Evolutionary conservation across 1,140 invertebrate genomes (phyloP), one percentile per base, ranked within the genome.

Genomic region (Musca domestica): DNA sequence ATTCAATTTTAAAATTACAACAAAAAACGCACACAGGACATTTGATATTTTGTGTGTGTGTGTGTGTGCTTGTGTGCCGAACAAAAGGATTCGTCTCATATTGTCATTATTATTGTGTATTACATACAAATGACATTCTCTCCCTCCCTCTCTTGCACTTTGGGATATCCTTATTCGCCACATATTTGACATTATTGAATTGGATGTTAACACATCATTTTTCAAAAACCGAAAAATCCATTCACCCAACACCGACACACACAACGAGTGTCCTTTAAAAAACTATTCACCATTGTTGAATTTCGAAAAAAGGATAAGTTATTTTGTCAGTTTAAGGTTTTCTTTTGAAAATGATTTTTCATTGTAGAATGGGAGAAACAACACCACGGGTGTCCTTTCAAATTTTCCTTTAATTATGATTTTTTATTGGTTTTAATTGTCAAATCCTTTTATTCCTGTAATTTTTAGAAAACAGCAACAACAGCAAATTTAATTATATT

Each of bases 41-140:
- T 41, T 41, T 12, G 34, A 41, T 41, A 41, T 41, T 5, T 41
- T 5, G 6, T 41, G 34, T 41, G n/a, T n/a, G n/a, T n/a, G n/a
- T n/a, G n/a, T 10, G 34, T 41, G 6, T 41, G n/a, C 12, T 41
- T 41, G 4, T 41, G 6, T 61, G 27, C 34, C 20, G 17, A 61
- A 61, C 56, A 61, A 61, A 61, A 61, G 56, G 56, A 61, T 61
- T 61, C 56, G 56, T 61, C 34, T 61, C 56, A 61, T 61, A 61
- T 61, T 61, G 56, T 61, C 56, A 61, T 61, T 61, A 61, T 61
- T 61, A 61, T 61, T 61, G 56, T 61, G 56, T 61, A 34, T 61
- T 19, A 61, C 56, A 61, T 15, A 58, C 12, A 27, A 23, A n/a
- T 27, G 4, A 58, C 54, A 58, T 27, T 27, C 23, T n/a, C 9